Percentiles rank a stretch among this genome's conserved stretches.
Conservation (phyloP, 2,797 vertebrate genomes). For the Thunnus albacares region DNA sequence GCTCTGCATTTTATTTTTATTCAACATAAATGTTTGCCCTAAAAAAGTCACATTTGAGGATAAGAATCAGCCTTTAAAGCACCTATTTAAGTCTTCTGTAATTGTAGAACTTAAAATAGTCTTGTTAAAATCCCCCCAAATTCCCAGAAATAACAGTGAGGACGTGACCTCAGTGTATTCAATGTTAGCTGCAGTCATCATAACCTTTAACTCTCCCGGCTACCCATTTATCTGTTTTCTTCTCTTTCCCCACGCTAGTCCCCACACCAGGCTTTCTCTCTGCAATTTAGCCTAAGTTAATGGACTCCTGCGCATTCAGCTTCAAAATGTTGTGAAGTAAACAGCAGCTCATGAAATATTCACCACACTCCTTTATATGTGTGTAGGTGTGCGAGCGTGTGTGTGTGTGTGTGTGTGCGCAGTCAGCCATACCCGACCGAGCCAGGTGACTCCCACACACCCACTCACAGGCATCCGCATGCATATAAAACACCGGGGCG, state of each 20-base stretch:
- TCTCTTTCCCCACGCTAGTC: constrained; percentile 28
- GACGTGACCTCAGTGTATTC: constrained; percentile 27
- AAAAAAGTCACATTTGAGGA: constrained; percentile 5
- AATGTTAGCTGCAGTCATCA: constrained; percentile 21
- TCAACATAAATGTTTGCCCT: neutral
- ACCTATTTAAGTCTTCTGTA: constrained; percentile 1
- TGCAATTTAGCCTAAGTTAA: constrained; percentile 73
- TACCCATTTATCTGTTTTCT: constrained; percentile 45
- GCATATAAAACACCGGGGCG: constrained; percentile 47
- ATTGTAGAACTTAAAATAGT: neutral
- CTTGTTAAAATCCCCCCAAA: neutral
- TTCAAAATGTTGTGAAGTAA: constrained; percentile 74
- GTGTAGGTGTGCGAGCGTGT: constrained; percentile 21
- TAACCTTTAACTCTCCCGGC: constrained; percentile 46
- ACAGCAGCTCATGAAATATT: constrained; percentile 84
- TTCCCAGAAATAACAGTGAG: constrained; percentile 6
- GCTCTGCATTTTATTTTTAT: neutral
- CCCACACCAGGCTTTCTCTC: constrained; percentile 47
- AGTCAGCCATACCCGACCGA: constrained; percentile 43
- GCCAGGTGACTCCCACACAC: constrained; percentile 51
- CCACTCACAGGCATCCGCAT: constrained; percentile 30
- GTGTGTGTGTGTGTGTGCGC: constrained; percentile 39
- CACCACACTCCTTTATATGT: constrained; percentile 50
- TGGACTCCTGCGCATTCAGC: constrained; percentile 73
- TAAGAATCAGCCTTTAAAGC: constrained; percentile 20